Evolutionary conservation across 2,888 invertebrate species (phyloP).

Genomic region (Lordiphosa andalusiaca): DNA sequence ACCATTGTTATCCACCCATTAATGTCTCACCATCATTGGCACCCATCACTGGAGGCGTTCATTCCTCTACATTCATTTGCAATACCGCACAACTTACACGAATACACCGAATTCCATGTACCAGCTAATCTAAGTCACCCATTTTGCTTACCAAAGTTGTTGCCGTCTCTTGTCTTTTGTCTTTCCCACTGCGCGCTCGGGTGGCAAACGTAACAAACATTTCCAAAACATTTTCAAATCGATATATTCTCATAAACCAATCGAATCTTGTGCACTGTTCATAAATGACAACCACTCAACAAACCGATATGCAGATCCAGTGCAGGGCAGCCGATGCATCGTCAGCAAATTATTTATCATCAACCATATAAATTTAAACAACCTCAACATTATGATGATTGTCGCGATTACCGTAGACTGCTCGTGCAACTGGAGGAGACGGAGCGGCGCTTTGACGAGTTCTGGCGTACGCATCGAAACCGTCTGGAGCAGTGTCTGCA

Average conservation of each 20-base stretch:
- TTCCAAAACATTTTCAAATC: constrained; percentile 12
- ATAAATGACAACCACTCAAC: constrained; percentile 27
- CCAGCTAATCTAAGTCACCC: constrained; percentile 23
- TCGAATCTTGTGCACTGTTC: constrained; percentile 21
- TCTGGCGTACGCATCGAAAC: constrained; percentile 95
- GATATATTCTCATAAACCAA: constrained; percentile 17
- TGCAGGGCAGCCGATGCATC: constrained; percentile 79
- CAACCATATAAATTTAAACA: constrained; percentile 78
- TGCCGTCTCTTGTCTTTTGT: constrained; percentile 70
- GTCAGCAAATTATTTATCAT: constrained; percentile 78
- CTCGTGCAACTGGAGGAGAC: constrained; percentile 96
- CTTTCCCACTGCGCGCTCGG: constrained; percentile 33
- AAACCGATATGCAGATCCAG: constrained; percentile 76
- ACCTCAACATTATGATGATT: constrained; percentile 80
- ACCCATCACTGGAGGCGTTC: constrained; percentile 11
- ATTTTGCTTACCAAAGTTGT: constrained; percentile 56
- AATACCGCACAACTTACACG: constrained; percentile 6
- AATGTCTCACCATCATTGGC: constrained; percentile 19
- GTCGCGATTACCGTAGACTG: constrained; percentile 84
- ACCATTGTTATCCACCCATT: background rate
- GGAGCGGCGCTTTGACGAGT: constrained; percentile 94
- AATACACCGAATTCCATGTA: constrained; percentile 3
- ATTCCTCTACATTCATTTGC: background rate
- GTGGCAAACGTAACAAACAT: constrained; percentile 2
- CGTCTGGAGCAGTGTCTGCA: constrained; percentile 94